A percentile compares a stretch with the other conserved stretches of the same genome.
Conservation (phyloP, 2,113 vertebrate genomes). For the Saguinus midas region DNA sequence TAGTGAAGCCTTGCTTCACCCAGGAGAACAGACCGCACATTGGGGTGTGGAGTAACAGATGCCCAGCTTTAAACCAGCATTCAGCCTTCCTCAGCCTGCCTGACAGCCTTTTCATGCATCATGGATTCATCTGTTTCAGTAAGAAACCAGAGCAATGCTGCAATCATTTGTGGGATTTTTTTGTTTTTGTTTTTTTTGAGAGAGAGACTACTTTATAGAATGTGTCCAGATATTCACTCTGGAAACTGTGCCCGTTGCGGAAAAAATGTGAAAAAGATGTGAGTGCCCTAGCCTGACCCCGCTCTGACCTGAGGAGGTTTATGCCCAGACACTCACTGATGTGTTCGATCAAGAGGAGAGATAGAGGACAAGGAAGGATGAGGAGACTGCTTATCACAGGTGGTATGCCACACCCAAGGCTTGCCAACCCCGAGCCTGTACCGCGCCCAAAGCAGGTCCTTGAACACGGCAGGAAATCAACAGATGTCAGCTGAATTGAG, state of each 20-base stretch:
- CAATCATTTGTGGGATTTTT: conserved; percentile 36
- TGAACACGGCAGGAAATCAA: neutral
- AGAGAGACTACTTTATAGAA: conserved; percentile 59
- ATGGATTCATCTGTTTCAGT: conserved; percentile 72
- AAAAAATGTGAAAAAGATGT: conserved; percentile 68
- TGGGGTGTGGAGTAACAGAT: conserved; percentile 70
- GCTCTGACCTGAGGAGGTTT: conserved; percentile 35
- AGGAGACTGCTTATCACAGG: neutral
- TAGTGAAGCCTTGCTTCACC: conserved; percentile 65
- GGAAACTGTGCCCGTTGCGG: conserved; percentile 61
- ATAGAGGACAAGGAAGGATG: neutral
- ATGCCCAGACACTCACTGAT: neutral
- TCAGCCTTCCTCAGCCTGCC: conserved; percentile 59
- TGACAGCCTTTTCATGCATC: conserved; percentile 74
- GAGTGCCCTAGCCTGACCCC: conserved; percentile 51
- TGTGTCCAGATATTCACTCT: conserved; percentile 71
- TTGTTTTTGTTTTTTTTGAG: neutral
- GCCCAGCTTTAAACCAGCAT: conserved; percentile 65
- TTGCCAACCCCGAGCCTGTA: neutral
- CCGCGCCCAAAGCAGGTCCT: neutral
- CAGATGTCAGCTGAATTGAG: neutral
- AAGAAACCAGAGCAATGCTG: conserved; percentile 66
- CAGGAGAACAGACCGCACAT: conserved; percentile 66
- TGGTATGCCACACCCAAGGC: neutral
- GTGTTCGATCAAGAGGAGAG: neutral